These are phyloP conservation scores for Trichonephila inaurata DNA, from an alignment of 1,140 invertebrate genomes.

Conservation along the genomic window DNA sequence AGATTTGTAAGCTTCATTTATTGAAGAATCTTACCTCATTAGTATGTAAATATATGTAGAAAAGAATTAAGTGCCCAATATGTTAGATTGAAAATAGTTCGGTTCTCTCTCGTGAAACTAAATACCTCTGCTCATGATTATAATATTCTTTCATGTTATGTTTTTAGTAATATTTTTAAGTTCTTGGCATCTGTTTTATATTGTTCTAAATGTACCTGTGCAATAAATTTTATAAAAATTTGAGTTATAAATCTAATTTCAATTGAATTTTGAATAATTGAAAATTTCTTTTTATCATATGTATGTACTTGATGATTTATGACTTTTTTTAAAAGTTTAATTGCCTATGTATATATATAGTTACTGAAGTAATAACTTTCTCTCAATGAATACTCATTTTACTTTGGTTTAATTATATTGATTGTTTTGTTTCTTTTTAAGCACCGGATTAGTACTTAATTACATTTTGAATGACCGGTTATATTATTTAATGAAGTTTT, in stretches of 20 bases:
- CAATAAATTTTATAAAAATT: no score
- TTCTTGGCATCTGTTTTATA: no score
- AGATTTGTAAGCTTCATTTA: not conserved
- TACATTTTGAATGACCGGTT: not conserved
- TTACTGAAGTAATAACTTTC: no score
- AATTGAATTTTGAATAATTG: no score
- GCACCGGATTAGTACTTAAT: not conserved
- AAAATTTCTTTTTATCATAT: no score
- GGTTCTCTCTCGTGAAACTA: not conserved
- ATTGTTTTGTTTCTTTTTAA: not conserved
- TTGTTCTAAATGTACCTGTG: no score
- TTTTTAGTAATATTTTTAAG: no score
- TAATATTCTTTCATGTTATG: no score
- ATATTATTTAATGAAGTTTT: not conserved
- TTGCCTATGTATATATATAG: no score
- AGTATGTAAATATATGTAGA: conserved; percentile 3
- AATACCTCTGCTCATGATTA: not conserved
- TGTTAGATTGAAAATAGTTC: not conserved
- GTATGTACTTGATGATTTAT: no score
- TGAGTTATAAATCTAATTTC: no score
- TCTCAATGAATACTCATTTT: not conserved
- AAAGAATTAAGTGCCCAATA: conserved; percentile 18
- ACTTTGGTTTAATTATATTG: not conserved
- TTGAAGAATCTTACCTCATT: not conserved
- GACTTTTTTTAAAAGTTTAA: no score